These are phyloP conservation scores for Brotogeris chrysoptera DNA, from an alignment of 2,797 vertebrate genomes.

Conservation along the genomic window DNA sequence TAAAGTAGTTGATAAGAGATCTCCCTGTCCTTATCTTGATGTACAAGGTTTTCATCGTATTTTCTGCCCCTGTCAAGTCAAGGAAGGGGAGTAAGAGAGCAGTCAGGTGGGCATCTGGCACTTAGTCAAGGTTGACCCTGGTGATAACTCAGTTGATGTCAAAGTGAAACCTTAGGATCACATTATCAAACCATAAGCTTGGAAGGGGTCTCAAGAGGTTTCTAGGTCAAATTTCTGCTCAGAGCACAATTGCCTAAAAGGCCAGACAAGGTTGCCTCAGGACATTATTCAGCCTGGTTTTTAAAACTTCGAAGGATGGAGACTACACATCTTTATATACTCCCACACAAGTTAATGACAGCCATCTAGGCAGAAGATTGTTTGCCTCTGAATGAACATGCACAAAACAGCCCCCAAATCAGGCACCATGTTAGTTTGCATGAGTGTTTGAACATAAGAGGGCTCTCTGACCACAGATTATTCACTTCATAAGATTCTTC, in stretches of 20 bases:
- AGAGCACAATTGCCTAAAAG: not conserved
- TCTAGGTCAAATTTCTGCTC: not conserved
- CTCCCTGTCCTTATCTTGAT: not conserved
- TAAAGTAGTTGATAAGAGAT: not conserved
- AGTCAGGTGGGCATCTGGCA: not conserved
- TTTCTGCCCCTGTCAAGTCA: not conserved
- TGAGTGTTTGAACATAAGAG: not conserved
- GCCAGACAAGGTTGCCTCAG: not conserved
- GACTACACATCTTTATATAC: not conserved
- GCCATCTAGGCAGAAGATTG: not conserved
- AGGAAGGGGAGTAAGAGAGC: not conserved
- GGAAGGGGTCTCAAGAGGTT: not conserved
- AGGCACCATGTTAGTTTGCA: not conserved
- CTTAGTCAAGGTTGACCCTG: not conserved
- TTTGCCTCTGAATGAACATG: not conserved
- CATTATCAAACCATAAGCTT: not conserved
- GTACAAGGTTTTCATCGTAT: not conserved
- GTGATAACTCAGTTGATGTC: not conserved
- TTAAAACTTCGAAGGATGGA: not conserved
- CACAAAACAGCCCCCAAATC: not conserved
- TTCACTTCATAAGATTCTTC: not conserved
- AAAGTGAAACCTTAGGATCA: not conserved
- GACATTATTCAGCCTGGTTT: not conserved
- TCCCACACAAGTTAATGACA: not conserved
- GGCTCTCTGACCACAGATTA: not conserved